Evolutionary conservation across 2,888 invertebrate species (phyloP), one percentile per base, ranked within the genome.

Genomic region (Acholoe squamosa): DNA sequence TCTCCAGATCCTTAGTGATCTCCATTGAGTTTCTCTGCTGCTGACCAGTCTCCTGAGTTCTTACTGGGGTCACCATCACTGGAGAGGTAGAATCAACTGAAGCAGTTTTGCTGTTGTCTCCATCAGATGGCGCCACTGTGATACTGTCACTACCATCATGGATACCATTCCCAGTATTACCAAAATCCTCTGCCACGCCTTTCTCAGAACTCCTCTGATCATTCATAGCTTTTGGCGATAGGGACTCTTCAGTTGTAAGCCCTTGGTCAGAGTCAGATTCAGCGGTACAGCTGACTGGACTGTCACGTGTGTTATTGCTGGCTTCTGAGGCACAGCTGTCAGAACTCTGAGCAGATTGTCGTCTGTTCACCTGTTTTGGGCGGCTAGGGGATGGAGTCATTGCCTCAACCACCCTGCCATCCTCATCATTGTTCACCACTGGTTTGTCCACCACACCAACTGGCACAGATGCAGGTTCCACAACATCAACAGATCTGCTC

Each of bases 281-380:
- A 0, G 51, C 89, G 33, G 12, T 22, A 19, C 33, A 80, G 43
- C 80, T 80, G 19, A 80, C 22, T 7, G 80, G 80, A 43, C 80
- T 80, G 12, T 76, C 89, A 25, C 89, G 34, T 12, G 89, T 89
- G 76, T 89, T 89, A 91, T 91, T 89, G 19, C 76, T 89, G 16
- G 84, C 84, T 25, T 89, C 89, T 22, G 91, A 91, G 5, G 76
- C 28, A 56, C 61, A 33, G 51, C 84, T 89, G 54, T 89, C 89
- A 25, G 80, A 67, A 43, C 89, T 89, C 14, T 76, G 76, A 5
- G 7, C 71, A 3, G 89, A 89, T 19, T 51, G 71, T 76, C 89
- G 34, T 19, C 89, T 31, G 52, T 1, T 12, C 1, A 16, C 31
- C 43, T 28, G 43, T 16, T 10, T 19, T 16, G 80, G 34, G 16